Base-by-base conservation (phyloP, 2,888 invertebrate genomes). In the Drosophila aldrichi region DNA sequence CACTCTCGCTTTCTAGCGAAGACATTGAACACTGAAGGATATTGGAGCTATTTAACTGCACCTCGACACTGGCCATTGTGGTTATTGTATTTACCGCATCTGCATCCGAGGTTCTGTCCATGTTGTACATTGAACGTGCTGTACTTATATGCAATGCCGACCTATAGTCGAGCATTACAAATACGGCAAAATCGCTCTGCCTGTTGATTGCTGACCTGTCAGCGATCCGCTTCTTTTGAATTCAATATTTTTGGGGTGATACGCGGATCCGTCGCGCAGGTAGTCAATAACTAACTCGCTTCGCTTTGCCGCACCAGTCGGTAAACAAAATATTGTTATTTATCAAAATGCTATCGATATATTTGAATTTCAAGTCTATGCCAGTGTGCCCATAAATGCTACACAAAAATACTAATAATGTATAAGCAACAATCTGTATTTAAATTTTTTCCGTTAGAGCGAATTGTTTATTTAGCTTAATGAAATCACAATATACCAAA, bases 1-100 rank as follows among this genome's bases (percentile, higher is more conserved):
- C 92, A 67, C 91, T 90, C 55, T 92, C 92, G 57, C 85, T 90
- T 20, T 91, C 92, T 10, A 90, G 41, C 25, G 89, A 86, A 2
- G 92, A 91, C 46, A 87, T 70, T 4, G 90, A 92, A 22, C 89
- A 84, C 64, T 92, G 91, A 32, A 91, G 76, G n/a, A 71, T 77
- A 54, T 79, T 81, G 38, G 91, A 85, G 44, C 65, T 69, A 43
- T 87, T 82, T 49, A 78, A 29, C 59, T 80, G 87, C 25, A 54
- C 59, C 61, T 89, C 87, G 54, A 65, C 54, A 52, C 54, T 64
- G 56, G 43, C 62, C 67, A 69, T 49, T 29, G 48, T 60, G 46
- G 63, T 55, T 54, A 38, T 38, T 43, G 51, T 75, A 72, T 70
- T 83, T 76, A 88, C 77, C 69, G 88, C 69, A 67, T 88, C 83